phyloP scores from a whole-genome alignment of 1,140 invertebrate species.

The Acyrthosiphon pisum region DNA sequence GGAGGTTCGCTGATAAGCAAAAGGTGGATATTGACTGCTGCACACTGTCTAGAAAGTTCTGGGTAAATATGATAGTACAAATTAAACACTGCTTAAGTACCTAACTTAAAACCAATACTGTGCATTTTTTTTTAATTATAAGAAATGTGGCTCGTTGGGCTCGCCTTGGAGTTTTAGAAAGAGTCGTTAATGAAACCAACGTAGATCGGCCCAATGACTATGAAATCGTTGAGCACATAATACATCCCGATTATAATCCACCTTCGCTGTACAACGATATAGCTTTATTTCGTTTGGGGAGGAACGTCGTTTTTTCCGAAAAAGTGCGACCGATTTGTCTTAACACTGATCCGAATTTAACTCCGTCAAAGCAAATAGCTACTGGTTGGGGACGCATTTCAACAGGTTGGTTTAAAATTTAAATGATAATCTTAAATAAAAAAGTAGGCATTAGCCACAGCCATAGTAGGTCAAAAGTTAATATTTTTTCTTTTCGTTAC shows the following conservation, averaged over 20 bases:
- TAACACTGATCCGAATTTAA: conserved; percentile 61
- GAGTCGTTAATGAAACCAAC: conserved; percentile 58
- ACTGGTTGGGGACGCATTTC: conserved; percentile 67
- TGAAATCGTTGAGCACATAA: conserved; percentile 63
- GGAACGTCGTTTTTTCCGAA: conserved; percentile 61
- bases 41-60: background rate
- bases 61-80: background rate
- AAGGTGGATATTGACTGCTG: conserved; percentile 23
- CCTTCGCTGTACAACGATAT: conserved; percentile 58
- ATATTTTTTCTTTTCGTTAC: background rate
- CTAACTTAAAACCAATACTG: background rate
- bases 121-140: background rate
- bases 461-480: background rate
- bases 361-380: conserved; percentile 62
- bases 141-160: conserved; percentile 58
- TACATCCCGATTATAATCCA: conserved; percentile 65
- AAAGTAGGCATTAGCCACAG: background rate
- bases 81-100: background rate
- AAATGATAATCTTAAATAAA: no score
- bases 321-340: conserved; percentile 65
- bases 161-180: conserved; percentile 61
- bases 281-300: conserved; percentile 65
- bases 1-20: conserved; percentile 31
- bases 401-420: conserved; percentile 58
- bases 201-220: conserved; percentile 59